Percentiles rank a stretch among this genome's conserved stretches.
Conservation (phyloP, 2,888 invertebrate genomes). For the Gryllus longicercus region DNA sequence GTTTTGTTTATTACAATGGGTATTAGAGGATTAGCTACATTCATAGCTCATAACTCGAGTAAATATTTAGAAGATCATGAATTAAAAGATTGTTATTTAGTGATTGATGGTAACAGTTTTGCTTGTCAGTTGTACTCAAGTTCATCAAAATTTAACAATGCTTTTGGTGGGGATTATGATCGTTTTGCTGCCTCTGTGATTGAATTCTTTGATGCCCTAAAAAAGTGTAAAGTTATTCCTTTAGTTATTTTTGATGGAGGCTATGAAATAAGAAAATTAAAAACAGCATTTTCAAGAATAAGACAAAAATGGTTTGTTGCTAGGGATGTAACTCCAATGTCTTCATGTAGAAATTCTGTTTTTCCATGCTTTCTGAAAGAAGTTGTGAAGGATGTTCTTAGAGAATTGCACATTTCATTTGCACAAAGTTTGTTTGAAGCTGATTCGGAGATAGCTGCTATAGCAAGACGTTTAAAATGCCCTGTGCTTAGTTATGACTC, state of each 20-base stretch:
- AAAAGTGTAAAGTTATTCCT: conserved; percentile 66
- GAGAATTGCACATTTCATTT: conserved; percentile 61
- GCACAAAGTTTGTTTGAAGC: conserved; percentile 84
- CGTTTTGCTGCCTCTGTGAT: conserved; percentile 55
- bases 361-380: conserved; percentile 73
- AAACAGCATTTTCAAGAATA: conserved; percentile 59
- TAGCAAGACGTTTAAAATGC: conserved; percentile 73
- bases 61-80: conserved; percentile 61
- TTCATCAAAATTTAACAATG: conserved; percentile 58
- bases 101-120: conserved; percentile 79
- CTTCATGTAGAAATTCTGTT: conserved; percentile 56
- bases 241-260: conserved; percentile 80
- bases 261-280: conserved; percentile 66
- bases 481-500: conserved; percentile 91
- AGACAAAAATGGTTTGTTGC: conserved; percentile 59
- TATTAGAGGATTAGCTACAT: conserved; percentile 79
- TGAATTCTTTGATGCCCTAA: conserved; percentile 66
- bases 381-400: conserved; percentile 68
- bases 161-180: conserved; percentile 85
- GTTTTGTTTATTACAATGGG: conserved; percentile 60
- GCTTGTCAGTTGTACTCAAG: conserved; percentile 66
- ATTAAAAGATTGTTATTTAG: conserved; percentile 64
- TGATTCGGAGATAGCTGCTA: conserved; percentile 79
- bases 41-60: conserved; percentile 63
- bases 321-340: conserved; percentile 55